A percentile compares a stretch with the other conserved stretches of the same genome.
Conservation (phyloP, 2,888 invertebrate genomes). For the Protophormia terraenovae region DNA sequence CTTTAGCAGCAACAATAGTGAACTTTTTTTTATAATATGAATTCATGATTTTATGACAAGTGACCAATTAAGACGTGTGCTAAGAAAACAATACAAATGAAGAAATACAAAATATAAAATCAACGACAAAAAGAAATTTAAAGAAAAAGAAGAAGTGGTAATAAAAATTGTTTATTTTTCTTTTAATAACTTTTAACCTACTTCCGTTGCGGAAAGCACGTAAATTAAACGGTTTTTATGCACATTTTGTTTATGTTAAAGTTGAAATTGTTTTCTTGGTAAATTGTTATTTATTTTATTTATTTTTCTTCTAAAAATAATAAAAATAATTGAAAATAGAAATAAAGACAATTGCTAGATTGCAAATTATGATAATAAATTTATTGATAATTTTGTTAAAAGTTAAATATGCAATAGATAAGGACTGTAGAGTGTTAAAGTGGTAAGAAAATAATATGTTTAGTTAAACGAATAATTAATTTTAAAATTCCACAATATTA, state of each 20-base stretch:
- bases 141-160: constrained; percentile 20
- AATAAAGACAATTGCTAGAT: background rate
- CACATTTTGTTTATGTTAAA: constrained; percentile 15
- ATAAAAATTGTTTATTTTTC: background rate
- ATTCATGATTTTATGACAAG: constrained; percentile 47
- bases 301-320: background rate
- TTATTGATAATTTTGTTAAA: background rate
- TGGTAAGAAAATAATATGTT: too few relatives aligned
- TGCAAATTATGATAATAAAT: constrained; percentile 6
- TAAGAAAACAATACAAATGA: constrained; percentile 16
- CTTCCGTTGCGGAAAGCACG: constrained; percentile 68
- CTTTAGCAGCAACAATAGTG: background rate
- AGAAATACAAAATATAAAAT: too few relatives aligned
- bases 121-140: background rate
- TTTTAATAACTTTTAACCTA: constrained; percentile 63
- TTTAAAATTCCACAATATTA: too few relatives aligned
- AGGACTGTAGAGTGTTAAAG: too few relatives aligned
- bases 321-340: background rate
- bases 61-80: constrained; percentile 51
- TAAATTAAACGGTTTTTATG: constrained; percentile 62
- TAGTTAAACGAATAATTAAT: too few relatives aligned
- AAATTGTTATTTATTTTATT: constrained; percentile 8
- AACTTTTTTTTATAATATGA: background rate
- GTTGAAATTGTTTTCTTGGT: background rate
- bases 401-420: background rate